Conservation (phyloP, 2,888 invertebrate genomes). For the Lasius platythorax region DNA sequence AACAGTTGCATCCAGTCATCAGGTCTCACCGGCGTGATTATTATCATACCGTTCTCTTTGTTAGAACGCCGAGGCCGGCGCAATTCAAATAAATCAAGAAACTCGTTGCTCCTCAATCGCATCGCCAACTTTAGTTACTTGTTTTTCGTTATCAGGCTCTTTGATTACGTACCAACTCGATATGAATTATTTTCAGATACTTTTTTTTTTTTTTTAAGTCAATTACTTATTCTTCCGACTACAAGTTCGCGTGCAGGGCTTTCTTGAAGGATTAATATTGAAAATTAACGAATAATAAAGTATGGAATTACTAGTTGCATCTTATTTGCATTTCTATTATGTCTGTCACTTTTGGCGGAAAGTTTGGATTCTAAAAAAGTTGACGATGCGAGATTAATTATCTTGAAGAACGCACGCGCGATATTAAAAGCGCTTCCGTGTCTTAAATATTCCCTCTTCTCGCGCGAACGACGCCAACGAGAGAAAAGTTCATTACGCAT, state of each 20-base stretch:
- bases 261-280: not conserved
- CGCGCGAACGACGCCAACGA: conserved; percentile 6
- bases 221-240: not conserved
- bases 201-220: not conserved
- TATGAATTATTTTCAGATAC: conserved; percentile 10
- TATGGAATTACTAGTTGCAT: not conserved
- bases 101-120: conserved; percentile 28
- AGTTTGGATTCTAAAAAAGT: not conserved
- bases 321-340: conserved; percentile 3
- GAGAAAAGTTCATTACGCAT: conserved; percentile 43
- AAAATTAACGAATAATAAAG: not conserved
- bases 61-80: conserved; percentile 10
- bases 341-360: not conserved
- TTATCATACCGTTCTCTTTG: conserved; percentile 47
- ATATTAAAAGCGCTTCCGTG: conserved; percentile 41
- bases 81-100: conserved; percentile 47
- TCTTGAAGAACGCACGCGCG: not conserved
- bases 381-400: conserved; percentile 33
- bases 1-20: conserved; percentile 55
- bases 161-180: conserved; percentile 14
- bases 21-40: conserved; percentile 41
- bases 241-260: not conserved
- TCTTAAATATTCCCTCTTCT: conserved; percentile 26
- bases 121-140: conserved; percentile 40
- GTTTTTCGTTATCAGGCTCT: conserved; percentile 23